Evolutionary conservation across 2,113 vertebrate species (phyloP).

Genomic region (Forbesichthys agassizii): DNA sequence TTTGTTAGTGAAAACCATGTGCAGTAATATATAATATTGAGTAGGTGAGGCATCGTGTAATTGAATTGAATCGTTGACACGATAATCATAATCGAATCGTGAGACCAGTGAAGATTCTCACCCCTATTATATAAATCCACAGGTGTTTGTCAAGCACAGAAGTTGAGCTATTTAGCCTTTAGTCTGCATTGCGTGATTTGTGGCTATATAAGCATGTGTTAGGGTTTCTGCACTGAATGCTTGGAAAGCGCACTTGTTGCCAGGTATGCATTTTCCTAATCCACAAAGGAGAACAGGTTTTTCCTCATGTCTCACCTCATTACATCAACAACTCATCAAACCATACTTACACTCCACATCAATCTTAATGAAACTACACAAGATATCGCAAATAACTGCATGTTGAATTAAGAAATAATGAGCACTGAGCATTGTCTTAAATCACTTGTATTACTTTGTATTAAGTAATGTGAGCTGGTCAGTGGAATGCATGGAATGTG

Average conservation of each 20-base stretch:
- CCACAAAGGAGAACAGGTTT: slow-evolving; percentile 2
- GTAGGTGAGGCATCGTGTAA: too few species aligned
- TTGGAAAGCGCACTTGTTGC: neutral
- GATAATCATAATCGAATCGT: too few species aligned
- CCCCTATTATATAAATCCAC: neutral
- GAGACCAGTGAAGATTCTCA: neutral
- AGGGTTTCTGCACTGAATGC: neutral
- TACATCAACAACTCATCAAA: neutral
- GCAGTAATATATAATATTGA: too few species aligned
- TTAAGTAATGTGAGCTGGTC: neutral
- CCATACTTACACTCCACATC: slow-evolving; percentile 7
- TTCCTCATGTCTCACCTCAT: neutral
- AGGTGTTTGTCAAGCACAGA: neutral
- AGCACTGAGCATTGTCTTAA: neutral
- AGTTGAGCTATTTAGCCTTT: neutral
- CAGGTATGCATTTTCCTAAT: slow-evolving; percentile 5
- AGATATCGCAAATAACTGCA: slow-evolving; percentile 6
- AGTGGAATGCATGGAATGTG: slow-evolving; percentile 40
- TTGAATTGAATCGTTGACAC: too few species aligned
- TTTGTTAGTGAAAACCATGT: too few species aligned
- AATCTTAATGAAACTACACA: slow-evolving; percentile 12
- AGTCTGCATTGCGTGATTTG: slow-evolving; percentile 16
- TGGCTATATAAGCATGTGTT: slow-evolving; percentile 8
- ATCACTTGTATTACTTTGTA: neutral
- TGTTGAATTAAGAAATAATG: slow-evolving; percentile 4